Base-by-base conservation (phyloP, 2,888 invertebrate species). In the Tigriopus californicus region DNA sequence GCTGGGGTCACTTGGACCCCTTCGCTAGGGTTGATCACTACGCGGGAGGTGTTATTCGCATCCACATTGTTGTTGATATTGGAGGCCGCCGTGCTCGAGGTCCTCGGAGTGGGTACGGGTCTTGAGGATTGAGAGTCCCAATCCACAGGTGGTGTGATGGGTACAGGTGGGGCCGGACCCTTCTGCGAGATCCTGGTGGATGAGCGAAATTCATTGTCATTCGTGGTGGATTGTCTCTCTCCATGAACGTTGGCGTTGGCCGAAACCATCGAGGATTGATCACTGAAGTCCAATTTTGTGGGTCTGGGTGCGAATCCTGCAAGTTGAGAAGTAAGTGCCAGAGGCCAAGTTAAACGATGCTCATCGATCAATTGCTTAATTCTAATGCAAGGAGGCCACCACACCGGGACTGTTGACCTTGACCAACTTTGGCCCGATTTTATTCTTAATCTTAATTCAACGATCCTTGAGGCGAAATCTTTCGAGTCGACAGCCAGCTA, bases 241-340 rank as follows among this genome's bases (percentile, higher is more conserved):
- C 46, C 20, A 18, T 42, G 20, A 33, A 25, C 42, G 15, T 24
- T 25, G 41, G 54, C 25, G 22, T 25, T 54, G 41, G 33, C 40
- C 10, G 54, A 54, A n/a, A 44, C 44, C 13, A 12, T 22, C 22
- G 49, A 20, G 11, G 49, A 22, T 20, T 22, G 20, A 22, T 59
- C 52, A 22, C 48, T 42, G 22, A 59, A 59, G 41, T 59, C 59
- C 18, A 59, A 25, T n/a, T 52, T 55, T 15, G 59, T 59, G 15
- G 59, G 59, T 18, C 59, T 33, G 12, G 59, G 59, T n/a, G 51
- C 59, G 48, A 59, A 59, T n/a, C 59, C 59, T 59, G 22, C 4
- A 56, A 54, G 24, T 3, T 40, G n/a, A n/a, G 22, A 52, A 10
- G 33, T 12, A 20, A 1, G 10, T 15, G 25, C 12, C n/a, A 49